These are phyloP conservation scores for Amphimedon queenslandica DNA, from an alignment of 37 sponge, comb jelly and placozoan genomes.

Conservation along the genomic window DNA sequence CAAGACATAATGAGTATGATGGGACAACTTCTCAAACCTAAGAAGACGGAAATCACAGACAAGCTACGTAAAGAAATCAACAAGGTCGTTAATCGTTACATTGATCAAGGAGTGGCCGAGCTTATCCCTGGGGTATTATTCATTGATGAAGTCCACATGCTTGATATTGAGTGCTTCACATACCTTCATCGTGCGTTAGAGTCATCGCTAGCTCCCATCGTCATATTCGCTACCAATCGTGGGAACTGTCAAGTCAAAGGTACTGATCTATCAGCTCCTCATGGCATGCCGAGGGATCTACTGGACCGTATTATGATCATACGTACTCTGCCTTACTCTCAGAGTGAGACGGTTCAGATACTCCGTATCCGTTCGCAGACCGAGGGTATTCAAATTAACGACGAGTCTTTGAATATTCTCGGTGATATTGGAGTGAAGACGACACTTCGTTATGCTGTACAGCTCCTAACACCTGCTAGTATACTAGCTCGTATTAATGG, in stretches of 20 bases:
- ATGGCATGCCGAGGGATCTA: slow-evolving; percentile 95
- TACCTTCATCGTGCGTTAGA: slow-evolving; percentile 97
- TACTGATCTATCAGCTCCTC: slow-evolving; percentile 87
- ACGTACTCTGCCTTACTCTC: slow-evolving; percentile 89
- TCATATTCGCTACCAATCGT: slow-evolving; percentile 97
- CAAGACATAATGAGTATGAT: slow-evolving; percentile 99
- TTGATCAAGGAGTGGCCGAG: slow-evolving; percentile 98
- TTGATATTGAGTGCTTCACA: slow-evolving; percentile 99
- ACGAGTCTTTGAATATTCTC: slow-evolving; percentile 67
- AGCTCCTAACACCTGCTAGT: slow-evolving; percentile 92
- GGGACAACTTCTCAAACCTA: slow-evolving; percentile 94
- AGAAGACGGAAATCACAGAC: slow-evolving; percentile 99
- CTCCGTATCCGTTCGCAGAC: slow-evolving; percentile 85
- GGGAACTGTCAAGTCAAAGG: slow-evolving; percentile 92
- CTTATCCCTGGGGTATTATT: slow-evolving; percentile 97
- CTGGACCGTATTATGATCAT: slow-evolving; percentile 95
- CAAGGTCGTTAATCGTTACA: slow-evolving; percentile 99
- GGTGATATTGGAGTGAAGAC: slow-evolving; percentile 86
- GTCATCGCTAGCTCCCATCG: slow-evolving; percentile 91
- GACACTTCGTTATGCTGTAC: slow-evolving; percentile 90
- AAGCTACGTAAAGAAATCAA: slow-evolving; percentile 98
- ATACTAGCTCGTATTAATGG: slow-evolving; percentile 92
- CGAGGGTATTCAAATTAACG: slow-evolving; percentile 73
- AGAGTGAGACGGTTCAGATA: slow-evolving; percentile 92
- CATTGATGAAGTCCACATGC: slow-evolving; percentile 99